Evolutionary conservation across 92 coral and sea anemone genomes (phyloP).

Genomic region (Scolanthus callimorphus): DNA sequence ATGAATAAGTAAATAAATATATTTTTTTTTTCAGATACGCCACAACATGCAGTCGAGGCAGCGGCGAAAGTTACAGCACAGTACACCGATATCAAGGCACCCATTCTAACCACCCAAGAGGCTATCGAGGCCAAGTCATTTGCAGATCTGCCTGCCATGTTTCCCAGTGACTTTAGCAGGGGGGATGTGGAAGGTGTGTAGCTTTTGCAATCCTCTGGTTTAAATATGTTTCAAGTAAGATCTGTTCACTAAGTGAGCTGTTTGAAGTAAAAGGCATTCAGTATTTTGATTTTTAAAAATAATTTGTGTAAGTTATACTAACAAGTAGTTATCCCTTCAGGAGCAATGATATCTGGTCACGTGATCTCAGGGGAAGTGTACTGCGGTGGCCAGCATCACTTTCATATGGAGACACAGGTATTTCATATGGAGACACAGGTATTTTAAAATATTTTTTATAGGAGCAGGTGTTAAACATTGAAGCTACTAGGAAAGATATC

Average conservation of each 20-base stretch:
- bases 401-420: conserved; percentile 60
- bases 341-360: conserved; percentile 39
- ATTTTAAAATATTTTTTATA: too few species aligned
- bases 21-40: conserved; percentile 28
- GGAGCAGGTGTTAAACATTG: too few species aligned
- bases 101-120: conserved; percentile 28
- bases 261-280: too few species aligned
- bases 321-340: conserved; percentile 4
- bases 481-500: too few species aligned
- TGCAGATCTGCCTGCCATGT: conserved; percentile 9
- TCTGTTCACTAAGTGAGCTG: too few species aligned
- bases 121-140: conserved; percentile 53
- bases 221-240: too few species aligned
- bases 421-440: too few species aligned
- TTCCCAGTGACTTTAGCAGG: conserved; percentile 4
- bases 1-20: too few species aligned
- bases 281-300: too few species aligned
- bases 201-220: too few species aligned
- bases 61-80: conserved; percentile 37
- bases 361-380: conserved; percentile 45
- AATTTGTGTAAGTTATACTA: background rate
- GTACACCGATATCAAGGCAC: conserved; percentile 50
- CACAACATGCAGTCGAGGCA: conserved; percentile 41
- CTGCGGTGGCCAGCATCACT: conserved; percentile 52
- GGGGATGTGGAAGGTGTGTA: conserved; percentile 50